Conservation (phyloP, 2,113 vertebrate species). For the Delphinus delphis region DNA sequence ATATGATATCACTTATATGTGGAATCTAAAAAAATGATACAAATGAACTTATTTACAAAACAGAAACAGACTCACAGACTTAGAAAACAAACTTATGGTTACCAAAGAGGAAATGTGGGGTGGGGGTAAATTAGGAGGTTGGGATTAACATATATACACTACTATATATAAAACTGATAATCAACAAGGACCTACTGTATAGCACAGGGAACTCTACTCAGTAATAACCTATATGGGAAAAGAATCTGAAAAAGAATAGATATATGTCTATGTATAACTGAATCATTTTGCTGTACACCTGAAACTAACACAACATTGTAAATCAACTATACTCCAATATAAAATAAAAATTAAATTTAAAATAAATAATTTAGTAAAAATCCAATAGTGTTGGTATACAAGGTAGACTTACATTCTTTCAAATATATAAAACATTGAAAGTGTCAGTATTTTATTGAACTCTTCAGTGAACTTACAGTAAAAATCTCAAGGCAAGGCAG, state of each 20-base stretch:
- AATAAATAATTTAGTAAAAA: not conserved
- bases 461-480: not conserved
- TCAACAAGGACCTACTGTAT: not conserved
- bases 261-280: not conserved
- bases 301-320: not conserved
- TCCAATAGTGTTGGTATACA: not conserved
- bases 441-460: not conserved
- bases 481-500: not conserved
- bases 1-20: not conserved
- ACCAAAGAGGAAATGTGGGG: not conserved
- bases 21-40: not conserved
- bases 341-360: not conserved
- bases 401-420: not conserved
- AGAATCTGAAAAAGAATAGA: not conserved
- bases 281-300: not conserved
- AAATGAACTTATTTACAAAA: not conserved
- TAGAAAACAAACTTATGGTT: not conserved
- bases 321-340: not conserved
- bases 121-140: no score
- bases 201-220: not conserved
- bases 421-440: not conserved
- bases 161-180: not conserved
- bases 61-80: not conserved
- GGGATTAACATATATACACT: no score
- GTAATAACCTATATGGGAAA: not conserved